These are phyloP conservation scores for Salmo trutta DNA, from an alignment of 2,797 vertebrate genomes.

Conservation along the genomic window DNA sequence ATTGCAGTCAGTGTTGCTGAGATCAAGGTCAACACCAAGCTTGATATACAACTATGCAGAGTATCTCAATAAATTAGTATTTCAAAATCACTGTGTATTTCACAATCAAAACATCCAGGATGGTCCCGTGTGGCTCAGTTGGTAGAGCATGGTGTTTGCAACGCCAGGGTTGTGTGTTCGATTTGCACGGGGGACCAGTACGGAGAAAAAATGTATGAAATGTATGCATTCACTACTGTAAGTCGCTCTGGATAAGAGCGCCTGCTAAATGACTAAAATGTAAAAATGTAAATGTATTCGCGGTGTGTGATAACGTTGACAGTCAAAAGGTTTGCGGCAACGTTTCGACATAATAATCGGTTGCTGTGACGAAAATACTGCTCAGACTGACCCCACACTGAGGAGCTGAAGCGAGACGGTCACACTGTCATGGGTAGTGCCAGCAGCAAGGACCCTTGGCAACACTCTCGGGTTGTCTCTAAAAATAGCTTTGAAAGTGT, in stretches of 20 bases:
- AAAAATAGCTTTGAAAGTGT: neutral
- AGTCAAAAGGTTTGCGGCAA: constrained; percentile 18
- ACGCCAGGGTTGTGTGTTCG: no score
- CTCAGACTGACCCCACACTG: constrained; percentile 5
- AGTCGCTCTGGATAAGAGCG: no score
- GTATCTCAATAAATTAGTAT: neutral
- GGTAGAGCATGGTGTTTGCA: no score
- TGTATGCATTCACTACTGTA: no score
- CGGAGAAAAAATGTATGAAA: no score
- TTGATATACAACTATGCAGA: neutral
- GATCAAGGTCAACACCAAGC: neutral
- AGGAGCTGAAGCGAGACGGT: neutral
- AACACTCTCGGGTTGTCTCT: neutral
- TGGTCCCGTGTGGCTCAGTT: neutral
- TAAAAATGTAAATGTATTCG: neutral
- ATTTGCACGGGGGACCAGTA: no score
- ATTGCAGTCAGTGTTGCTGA: neutral
- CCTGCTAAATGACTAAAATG: no score
- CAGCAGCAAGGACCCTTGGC: neutral
- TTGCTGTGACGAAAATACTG: constrained; percentile 25
- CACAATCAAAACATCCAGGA: neutral
- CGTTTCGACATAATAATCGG: constrained; percentile 31
- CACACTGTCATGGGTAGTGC: constrained; percentile 17
- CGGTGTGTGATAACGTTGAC: neutral
- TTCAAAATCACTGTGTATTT: constrained; percentile 1